Evolutionary conservation across 2,113 vertebrate species (phyloP), one percentile per base, ranked within the genome.

Genomic region (Rallus limicola): DNA sequence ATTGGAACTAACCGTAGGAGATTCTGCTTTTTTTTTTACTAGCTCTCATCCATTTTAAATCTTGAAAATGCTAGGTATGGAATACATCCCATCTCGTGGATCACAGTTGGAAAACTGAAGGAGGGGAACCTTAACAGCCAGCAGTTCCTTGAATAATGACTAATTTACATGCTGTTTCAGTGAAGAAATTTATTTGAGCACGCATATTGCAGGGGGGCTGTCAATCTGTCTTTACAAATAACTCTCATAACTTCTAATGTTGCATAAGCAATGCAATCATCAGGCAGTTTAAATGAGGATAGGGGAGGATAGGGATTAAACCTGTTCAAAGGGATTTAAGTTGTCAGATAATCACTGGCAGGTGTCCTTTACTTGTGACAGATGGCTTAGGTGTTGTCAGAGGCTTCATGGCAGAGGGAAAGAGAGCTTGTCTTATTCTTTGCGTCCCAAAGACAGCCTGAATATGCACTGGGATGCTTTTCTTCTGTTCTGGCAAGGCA

Each of bases 351-450:
- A 86, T 96, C 81, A 31, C 24, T 81, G 82, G 36, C 86, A 95
- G 86, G 36, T 95, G 88, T 94, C 92, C 60, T 94, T 94, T 87
- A 59, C 69, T 82, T 69, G 59, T 68, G 72, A 81, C 82, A 95
- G 74, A 63, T 76, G 62, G 48, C 59, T 82, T 90, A 85, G 60
- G 83, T 91, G 46, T 26, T 94, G 82, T 76, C 70, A 75, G 38
- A 81, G 63, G 46, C 68, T 92, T 89, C 44, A 21, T 0, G 6
- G 56, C 14, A 62, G 79, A 93, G 44, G 59, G 77, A 26, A 42
- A 81, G 28, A 36, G 53, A 12, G 4, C 56, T 67, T 44, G 31
- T 48, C 29, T 67, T 72, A 13, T 6, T 69, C 58, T 71, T 81
- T 53, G 29, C 24, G 70, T 91, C 59, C 50, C 46, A 31, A 84